These are phyloP conservation scores for Callinectes sapidus DNA, from an alignment of 2,888 invertebrate species.

Conservation along the genomic window DNA sequence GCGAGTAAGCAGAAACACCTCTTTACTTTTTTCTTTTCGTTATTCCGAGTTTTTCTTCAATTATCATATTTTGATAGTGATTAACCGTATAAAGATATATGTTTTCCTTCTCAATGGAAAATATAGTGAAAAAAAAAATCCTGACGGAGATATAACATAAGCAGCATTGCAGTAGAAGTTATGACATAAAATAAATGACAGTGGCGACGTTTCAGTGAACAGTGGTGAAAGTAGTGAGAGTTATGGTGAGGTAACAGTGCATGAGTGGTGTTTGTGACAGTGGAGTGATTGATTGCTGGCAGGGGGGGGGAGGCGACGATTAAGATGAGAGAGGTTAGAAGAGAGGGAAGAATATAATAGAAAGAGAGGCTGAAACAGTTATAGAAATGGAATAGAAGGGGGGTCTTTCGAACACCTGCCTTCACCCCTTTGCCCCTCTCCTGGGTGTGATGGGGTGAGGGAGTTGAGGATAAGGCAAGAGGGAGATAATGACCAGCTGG, in stretches of 20 bases:
- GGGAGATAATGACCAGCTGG: constrained; percentile 34
- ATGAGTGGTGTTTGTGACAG: not conserved
- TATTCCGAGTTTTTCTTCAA: not conserved
- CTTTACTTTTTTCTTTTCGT: too few relatives aligned
- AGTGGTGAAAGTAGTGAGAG: not conserved
- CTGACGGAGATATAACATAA: not conserved
- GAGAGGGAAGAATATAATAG: not conserved
- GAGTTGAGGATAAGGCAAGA: constrained; percentile 15
- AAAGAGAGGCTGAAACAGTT: not conserved
- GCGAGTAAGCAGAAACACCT: too few relatives aligned
- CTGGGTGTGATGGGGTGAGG: constrained; percentile 17
- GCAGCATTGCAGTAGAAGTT: not conserved
- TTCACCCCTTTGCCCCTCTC: not conserved
- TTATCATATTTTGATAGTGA: not conserved
- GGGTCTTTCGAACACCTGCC: constrained; percentile 6
- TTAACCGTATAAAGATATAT: not conserved
- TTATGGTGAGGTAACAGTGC: not conserved
- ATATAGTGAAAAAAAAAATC: not conserved
- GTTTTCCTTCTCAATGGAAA: not conserved
- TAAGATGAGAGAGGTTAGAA: not conserved
- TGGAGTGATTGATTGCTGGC: not conserved
- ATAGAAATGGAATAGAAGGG: not conserved
- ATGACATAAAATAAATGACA: not conserved
- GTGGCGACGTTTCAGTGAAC: not conserved
- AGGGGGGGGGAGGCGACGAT: not conserved